Base-by-base conservation (phyloP, 2,888 invertebrate species). In the Steromphala cineraria region DNA sequence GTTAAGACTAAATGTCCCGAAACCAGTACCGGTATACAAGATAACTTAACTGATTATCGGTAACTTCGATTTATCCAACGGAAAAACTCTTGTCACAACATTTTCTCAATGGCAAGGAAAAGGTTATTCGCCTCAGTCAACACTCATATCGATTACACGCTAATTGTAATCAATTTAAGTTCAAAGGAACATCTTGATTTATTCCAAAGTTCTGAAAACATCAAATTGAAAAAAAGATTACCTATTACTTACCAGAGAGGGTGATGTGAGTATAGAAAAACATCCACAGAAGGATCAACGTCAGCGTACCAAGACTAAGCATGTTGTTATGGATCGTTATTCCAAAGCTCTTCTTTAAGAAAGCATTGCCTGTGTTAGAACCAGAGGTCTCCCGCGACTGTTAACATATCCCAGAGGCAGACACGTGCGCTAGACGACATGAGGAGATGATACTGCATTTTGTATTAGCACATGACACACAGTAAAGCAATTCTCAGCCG, bases 391-490 rank as follows among this genome's bases (percentile, higher is more conserved):
- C 46, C 46, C 24, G 28, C 62, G 21, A 62, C 15, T 62, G n/a
- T 19, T 17, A 62, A 21, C 28, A 28, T 62, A 62, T 62, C 62
- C 62, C 28, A 15, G 15, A 62, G 62, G 62, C 62, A 62, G 62
- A 62, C 62, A 62, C 62, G 10, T 21, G 62, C 13, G 28, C 24
- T 24, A 28, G 62, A 28, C 62, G 28, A 24, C 24, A 24, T 15
- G 62, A 62, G 28, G 15, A 13, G 28, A 28, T 62, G 62, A 21
- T 62, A 15, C 62, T 24, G 28, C 62, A 62, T 62, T 62, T 62
- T 24, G 62, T 62, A 62, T 62, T 62, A 62, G n/a, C 62, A 62
- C 62, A 62, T 62, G 62, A 62, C 62, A 62, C 62, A 62, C 62
- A 62, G 28, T 62, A 62, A 62, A 62, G 62, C 62, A 62, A 62